Percentiles rank a stretch among this genome's conserved stretches.
Evolutionary conservation across 92 coral and sea anemone species (phyloP).

Genomic region (Porites lobata): DNA sequence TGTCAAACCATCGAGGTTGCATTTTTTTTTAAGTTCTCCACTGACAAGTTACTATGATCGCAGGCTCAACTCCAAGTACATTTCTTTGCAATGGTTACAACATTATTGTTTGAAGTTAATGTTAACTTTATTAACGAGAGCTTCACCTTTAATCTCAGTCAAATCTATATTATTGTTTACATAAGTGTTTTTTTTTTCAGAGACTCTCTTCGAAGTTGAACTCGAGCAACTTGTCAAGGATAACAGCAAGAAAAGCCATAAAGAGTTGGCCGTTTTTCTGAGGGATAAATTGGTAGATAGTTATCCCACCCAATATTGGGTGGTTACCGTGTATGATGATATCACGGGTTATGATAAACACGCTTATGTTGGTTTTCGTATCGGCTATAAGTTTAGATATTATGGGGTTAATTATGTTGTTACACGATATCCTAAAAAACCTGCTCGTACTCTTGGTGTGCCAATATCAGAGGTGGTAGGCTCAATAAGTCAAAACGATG

Average conservation of each 20-base stretch:
- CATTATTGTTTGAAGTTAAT: no score
- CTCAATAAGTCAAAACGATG: background rate
- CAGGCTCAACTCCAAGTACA: no score
- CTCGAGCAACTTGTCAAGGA: no score
- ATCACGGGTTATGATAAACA: background rate
- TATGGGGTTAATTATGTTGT: background rate
- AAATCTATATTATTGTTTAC: no score
- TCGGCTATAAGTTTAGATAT: background rate
- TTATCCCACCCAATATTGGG: slow-evolving; percentile 1
- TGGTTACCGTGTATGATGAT: slow-evolving; percentile 7
- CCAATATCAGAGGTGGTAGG: slow-evolving; percentile 4
- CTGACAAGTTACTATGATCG: no score
- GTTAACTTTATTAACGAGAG: no score
- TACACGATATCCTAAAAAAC: background rate
- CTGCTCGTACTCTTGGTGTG: background rate
- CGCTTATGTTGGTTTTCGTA: background rate
- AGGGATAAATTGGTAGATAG: background rate
- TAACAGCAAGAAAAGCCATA: background rate
- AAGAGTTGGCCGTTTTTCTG: background rate
- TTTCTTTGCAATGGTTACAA: no score
- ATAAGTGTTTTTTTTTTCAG: no score
- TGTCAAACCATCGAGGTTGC: no score
- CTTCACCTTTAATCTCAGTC: no score
- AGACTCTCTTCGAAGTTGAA: no score
- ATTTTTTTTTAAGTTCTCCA: no score